These are phyloP conservation scores for Loxodonta africana DNA, from an alignment of 2,113 vertebrate genomes.

Conservation along the genomic window DNA sequence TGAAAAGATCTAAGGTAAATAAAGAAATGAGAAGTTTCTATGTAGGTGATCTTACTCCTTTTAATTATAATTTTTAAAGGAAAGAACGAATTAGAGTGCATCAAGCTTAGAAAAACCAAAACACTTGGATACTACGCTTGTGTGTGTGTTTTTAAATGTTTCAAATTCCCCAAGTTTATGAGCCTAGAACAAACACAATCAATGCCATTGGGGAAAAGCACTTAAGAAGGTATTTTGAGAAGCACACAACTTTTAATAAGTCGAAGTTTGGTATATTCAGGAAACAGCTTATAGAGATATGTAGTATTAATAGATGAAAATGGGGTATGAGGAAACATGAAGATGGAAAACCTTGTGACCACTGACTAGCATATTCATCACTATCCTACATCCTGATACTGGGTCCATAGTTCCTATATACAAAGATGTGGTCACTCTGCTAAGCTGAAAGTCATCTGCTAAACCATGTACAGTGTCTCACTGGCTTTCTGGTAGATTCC, in stretches of 20 bases:
- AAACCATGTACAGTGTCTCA: neutral
- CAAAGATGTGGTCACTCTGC: neutral
- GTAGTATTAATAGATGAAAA: neutral
- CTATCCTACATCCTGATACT: neutral
- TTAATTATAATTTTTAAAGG: slow-evolving; percentile 74
- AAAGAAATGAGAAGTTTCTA: slow-evolving; percentile 73
- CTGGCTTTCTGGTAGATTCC: neutral
- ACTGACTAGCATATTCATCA: neutral
- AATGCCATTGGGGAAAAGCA: slow-evolving; percentile 53
- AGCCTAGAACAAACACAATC: slow-evolving; percentile 72
- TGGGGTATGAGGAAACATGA: neutral
- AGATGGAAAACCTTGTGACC: neutral
- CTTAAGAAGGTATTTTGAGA: slow-evolving; percentile 61
- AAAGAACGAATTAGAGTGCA: slow-evolving; percentile 62
- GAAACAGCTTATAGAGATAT: neutral
- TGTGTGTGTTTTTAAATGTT: slow-evolving; percentile 36
- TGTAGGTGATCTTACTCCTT: slow-evolving; percentile 58
- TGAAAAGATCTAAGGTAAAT: slow-evolving; percentile 72
- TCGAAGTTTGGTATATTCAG: slow-evolving; percentile 46
- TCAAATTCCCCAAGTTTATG: slow-evolving; percentile 58
- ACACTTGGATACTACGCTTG: slow-evolving; percentile 43
- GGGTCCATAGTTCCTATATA: neutral
- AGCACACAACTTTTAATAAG: slow-evolving; percentile 51
- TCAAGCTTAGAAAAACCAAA: slow-evolving; percentile 62
- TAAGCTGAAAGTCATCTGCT: neutral